A percentile compares a stretch with the other conserved stretches of the same genome.
Conservation (phyloP, 2,888 invertebrate genomes). For the Megastigmus dorsalis region DNA sequence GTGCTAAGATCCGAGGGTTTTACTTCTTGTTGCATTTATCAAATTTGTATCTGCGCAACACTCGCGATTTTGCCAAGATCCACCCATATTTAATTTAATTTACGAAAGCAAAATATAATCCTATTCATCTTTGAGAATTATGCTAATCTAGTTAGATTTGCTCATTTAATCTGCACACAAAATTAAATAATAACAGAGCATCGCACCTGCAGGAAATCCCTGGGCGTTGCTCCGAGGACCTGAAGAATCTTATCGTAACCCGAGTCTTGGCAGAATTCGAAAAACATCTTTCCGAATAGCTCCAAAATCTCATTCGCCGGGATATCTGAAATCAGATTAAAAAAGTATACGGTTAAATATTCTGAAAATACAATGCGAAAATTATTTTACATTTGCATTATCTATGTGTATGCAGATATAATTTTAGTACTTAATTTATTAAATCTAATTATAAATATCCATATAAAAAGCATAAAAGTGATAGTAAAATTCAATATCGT, state of each 20-base stretch:
- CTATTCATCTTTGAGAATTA: neutral
- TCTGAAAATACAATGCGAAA: no score
- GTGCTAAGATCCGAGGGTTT: no score
- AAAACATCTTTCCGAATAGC: conserved; percentile 94
- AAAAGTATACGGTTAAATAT: no score
- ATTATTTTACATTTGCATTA: no score
- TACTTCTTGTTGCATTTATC: no score
- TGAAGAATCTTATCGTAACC: conserved; percentile 97
- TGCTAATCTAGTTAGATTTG: neutral
- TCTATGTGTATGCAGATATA: no score
- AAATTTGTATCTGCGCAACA: no score
- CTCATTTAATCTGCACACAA: neutral
- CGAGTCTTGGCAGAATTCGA: conserved; percentile 96
- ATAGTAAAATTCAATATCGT: no score
- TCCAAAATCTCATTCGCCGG: conserved; percentile 93
- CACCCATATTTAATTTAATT: no score
- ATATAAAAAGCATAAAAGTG: neutral
- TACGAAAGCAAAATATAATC: no score
- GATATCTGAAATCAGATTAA: conserved; percentile 80
- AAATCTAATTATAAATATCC: neutral
- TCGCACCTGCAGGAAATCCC: conserved; percentile 97
- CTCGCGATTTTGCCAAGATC: no score
- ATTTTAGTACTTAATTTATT: neutral
- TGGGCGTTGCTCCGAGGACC: conserved; percentile 94
- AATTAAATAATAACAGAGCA: conserved; percentile 59